phyloP scores from a whole-genome alignment of 2,113 vertebrate genomes.

The Cavia porcellus region DNA sequence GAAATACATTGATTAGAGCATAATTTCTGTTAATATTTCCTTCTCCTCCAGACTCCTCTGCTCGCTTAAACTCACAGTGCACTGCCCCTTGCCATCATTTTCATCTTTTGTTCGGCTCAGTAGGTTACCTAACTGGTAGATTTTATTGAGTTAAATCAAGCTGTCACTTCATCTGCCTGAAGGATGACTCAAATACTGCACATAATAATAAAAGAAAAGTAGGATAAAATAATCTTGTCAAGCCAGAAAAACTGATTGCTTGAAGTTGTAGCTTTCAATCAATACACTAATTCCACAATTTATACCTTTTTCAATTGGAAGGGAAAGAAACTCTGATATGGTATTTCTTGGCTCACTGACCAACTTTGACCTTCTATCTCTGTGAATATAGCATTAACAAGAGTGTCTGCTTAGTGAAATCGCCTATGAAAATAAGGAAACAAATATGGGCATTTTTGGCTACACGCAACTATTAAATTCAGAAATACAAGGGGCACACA shows the following conservation, averaged over 20 bases:
- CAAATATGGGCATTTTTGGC: conserved; percentile 93
- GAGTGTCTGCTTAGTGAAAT: conserved; percentile 95
- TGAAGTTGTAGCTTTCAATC: conserved; percentile 96
- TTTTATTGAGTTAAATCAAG: conserved; percentile 99
- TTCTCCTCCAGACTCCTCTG: conserved; percentile 88
- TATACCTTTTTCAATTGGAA: conserved; percentile 96
- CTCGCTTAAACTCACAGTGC: conserved; percentile 87
- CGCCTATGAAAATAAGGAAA: conserved; percentile 95
- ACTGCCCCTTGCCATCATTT: conserved; percentile 89
- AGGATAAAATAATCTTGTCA: conserved; percentile 99
- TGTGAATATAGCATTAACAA: conserved; percentile 96
- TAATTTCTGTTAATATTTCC: conserved; percentile 93
- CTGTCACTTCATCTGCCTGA: conserved; percentile 99
- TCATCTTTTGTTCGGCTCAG: conserved; percentile 95
- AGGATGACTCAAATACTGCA: conserved; percentile 99
- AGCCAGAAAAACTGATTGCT: conserved; percentile 99
- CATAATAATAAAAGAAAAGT: conserved; percentile 99
- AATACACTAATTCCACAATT: conserved; percentile 99
- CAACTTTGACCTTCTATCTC: conserved; percentile 99
- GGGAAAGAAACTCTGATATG: conserved; percentile 98
- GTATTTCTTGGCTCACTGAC: conserved; percentile 99
- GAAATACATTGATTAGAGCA: conserved; percentile 95
- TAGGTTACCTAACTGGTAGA: conserved; percentile 96
- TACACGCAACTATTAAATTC: conserved; percentile 95
- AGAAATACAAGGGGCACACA: conserved; percentile 82